Percentiles rank a stretch among this genome's conserved stretches.
These are phyloP conservation scores for Bucorvus abyssinicus DNA, from an alignment of 2,797 vertebrate species.

Conservation along the genomic window DNA sequence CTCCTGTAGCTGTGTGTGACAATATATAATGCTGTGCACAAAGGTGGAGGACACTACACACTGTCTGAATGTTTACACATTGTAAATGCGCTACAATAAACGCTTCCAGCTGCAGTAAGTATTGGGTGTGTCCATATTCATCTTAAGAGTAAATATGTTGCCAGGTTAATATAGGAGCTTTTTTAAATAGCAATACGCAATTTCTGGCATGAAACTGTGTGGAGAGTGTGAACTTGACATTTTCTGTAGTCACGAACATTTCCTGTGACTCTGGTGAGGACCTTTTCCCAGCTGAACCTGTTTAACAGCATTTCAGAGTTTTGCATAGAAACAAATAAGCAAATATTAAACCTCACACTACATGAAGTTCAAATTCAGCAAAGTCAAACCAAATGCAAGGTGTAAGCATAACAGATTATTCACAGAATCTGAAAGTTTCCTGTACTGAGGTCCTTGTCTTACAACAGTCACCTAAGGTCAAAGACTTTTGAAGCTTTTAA, in stretches of 20 bases:
- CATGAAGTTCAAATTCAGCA: background rate
- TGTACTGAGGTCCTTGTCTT: background rate
- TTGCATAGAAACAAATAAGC: background rate
- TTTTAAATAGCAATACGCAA: background rate
- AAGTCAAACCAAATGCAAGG: background rate
- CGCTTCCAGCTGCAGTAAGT: conserved; percentile 14
- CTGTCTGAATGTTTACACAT: conserved; percentile 24
- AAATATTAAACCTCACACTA: background rate
- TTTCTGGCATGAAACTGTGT: background rate
- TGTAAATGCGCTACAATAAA: conserved; percentile 55
- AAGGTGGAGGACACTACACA: background rate
- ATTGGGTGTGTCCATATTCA: background rate
- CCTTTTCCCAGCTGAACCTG: background rate
- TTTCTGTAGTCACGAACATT: background rate
- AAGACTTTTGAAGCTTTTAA: background rate
- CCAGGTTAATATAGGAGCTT: background rate
- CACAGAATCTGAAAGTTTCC: background rate
- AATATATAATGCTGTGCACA: background rate
- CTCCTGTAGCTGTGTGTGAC: background rate
- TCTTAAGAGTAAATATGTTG: background rate
- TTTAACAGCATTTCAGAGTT: background rate
- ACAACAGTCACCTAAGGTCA: background rate
- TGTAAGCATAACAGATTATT: background rate
- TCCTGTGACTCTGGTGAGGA: background rate
- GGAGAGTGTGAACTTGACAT: background rate